These are phyloP conservation scores for Clupea harengus DNA, from an alignment of 2,113 vertebrate species.

Conservation along the genomic window DNA sequence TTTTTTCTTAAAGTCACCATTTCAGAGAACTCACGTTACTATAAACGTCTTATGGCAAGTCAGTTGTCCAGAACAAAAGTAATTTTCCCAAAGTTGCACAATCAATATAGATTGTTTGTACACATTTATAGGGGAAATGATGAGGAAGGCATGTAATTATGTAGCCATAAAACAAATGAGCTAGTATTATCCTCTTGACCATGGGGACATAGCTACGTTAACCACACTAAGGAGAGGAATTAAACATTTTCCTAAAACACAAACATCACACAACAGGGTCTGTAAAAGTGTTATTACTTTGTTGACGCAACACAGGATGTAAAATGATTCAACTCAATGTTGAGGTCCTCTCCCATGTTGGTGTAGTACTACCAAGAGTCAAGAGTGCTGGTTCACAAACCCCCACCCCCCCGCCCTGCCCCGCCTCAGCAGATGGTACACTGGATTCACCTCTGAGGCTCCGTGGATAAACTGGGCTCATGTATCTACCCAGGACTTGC, in stretches of 20 bases:
- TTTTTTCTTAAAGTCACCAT: too few species aligned
- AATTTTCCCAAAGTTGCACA: too few species aligned
- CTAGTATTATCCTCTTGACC: too few species aligned
- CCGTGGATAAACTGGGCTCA: conserved; percentile 56
- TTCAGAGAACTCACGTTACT: too few species aligned
- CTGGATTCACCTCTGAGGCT: conserved; percentile 45
- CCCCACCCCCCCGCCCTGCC: conserved; percentile 31
- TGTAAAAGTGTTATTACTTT: neutral
- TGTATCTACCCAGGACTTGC: conserved; percentile 42
- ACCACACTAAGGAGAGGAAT: neutral
- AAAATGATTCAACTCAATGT: conserved; percentile 41
- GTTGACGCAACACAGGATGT: neutral
- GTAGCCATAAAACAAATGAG: too few species aligned
- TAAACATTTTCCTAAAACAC: conserved; percentile 47
- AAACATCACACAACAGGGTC: neutral
- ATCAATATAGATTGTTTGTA: too few species aligned
- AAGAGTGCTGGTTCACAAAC: conserved; percentile 41
- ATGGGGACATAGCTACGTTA: too few species aligned
- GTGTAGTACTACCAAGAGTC: conserved; percentile 45
- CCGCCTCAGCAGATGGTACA: conserved; percentile 45
- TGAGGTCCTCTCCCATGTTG: conserved; percentile 40
- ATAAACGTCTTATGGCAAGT: too few species aligned
- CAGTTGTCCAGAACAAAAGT: too few species aligned
- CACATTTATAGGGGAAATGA: too few species aligned
- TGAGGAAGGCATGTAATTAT: too few species aligned